Evolutionary conservation across 2,888 invertebrate species (phyloP).

Genomic region (Gerosis bhagava): DNA sequence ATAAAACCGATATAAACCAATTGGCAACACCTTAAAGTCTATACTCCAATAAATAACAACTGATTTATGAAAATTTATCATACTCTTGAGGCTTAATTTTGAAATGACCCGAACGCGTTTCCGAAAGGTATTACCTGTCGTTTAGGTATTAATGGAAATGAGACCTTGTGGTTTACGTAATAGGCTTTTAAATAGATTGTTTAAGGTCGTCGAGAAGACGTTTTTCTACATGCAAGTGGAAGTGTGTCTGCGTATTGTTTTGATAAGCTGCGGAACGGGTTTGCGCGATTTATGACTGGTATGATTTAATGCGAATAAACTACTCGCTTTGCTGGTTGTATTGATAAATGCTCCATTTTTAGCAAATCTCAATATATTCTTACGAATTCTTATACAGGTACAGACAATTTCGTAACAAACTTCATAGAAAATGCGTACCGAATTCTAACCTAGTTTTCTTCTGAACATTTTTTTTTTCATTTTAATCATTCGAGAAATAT

Average conservation of each 20-base stretch:
- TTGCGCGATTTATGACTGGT: constrained; percentile 77
- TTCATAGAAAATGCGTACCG: too few relatives aligned
- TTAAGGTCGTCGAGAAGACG: constrained; percentile 50
- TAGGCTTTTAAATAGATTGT: constrained; percentile 49
- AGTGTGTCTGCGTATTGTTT: constrained; percentile 82
- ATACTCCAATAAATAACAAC: constrained; percentile 77
- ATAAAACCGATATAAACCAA: constrained; percentile 70
- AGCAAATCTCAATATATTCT: constrained; percentile 45
- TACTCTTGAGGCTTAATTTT: constrained; percentile 80
- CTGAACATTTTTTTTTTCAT: too few relatives aligned
- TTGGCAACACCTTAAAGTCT: constrained; percentile 76
- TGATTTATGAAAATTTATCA: constrained; percentile 82
- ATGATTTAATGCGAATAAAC: constrained; percentile 82
- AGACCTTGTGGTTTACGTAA: constrained; percentile 51
- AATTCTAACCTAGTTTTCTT: too few relatives aligned
- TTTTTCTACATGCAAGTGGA: constrained; percentile 60
- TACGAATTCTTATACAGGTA: too few relatives aligned
- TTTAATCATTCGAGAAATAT: too few relatives aligned
- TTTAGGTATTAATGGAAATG: constrained; percentile 49
- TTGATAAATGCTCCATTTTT: constrained; percentile 75
- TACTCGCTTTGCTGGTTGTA: constrained; percentile 71
- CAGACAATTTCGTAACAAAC: too few relatives aligned
- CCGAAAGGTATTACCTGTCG: constrained; percentile 46
- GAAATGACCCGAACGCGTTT: constrained; percentile 61
- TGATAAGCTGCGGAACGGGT: constrained; percentile 82